Evolutionary conservation across 1,140 invertebrate species (phyloP), one percentile per base, ranked within the genome.

Genomic region (Brevipalpus yothersi): DNA sequence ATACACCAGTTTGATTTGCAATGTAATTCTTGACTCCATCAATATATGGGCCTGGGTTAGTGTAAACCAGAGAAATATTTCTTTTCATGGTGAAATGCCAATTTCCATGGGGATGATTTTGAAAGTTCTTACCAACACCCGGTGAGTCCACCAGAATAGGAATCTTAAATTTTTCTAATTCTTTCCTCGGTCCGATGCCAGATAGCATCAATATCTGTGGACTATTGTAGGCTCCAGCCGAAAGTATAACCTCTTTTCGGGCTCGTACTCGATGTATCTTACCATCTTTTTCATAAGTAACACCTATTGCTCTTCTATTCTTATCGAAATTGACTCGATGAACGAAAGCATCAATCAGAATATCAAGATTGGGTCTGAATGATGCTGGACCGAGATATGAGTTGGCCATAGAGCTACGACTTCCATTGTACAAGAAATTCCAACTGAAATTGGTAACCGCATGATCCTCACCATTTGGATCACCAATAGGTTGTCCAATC

Each of bases 141-240:
- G 72, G 72, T 21, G 73, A 56, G 63, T 75, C 62, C 4, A 63
- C 63, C 7, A 71, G 64, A 8, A 73, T 65, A 23, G 70, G 68
- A 45, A 75, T 72, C 58, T 62, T 53, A 0, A 60, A 53, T 8
- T n/a, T 17, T 42, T 60, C 23, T 11, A 63, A 42, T 12, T 63
- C 40, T 4, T 40, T 40, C 13, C 19, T 19, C 0, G 86, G 86
- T 0, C 88, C 88, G 1, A 93, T 77, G 0, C 89, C 92, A 7
- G 86, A 90, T 0, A 93, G 70, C 84, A 93, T 89, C 10, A 95
- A 69, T 0, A 95, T 65, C 65, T 95, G 89, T 0, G 90, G 84
- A 0, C 87, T 86, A 67, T 90, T 89, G 0, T 95, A 77, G 0
- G 87, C 76, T 1, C 92, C 91, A 0, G 80, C 86, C 12, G 84